Base-by-base conservation (phyloP, 1,140 invertebrate genomes). In the Coelopa frigida region DNA sequence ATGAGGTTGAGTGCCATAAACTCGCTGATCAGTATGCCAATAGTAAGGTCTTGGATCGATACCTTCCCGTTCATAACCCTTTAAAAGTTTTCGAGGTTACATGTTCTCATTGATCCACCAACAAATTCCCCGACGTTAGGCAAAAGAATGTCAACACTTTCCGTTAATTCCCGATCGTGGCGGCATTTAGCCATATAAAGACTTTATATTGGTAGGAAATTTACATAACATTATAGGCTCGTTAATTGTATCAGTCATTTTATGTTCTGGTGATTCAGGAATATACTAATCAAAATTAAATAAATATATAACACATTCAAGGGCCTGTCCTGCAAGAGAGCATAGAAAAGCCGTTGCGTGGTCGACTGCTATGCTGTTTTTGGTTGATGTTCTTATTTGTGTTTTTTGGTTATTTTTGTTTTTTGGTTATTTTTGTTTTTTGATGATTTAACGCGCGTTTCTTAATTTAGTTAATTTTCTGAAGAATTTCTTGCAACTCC, bases 51-150 rank as follows among this genome's bases (percentile, higher is more conserved):
- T 78, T 0, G 94, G 83, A 72, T 98, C 93, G 56, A 99, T 95
- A 12, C 82, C 83, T 57, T 89, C 90, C 18, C 81, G 75, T 54
- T 85, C 79, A 68, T 95, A 99, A 1, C 85, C 94, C 58, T 84
- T 84, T 36, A 94, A 52, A 12, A 99, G 70, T 66, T 98, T 8
- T 95, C 82, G 45, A 82, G 73, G 57, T 98, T 78, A 77, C 81
- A 87, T 49, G 92, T 95, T 86, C 97, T 96, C 95, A 99, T 99
- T 1, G 95, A 99, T 0, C 97, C 97, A n/a, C 97, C 97, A 37
- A 99, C 85, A 60, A 99, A 98, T 76, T 99, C 97, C 2, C 96
- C 97, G 17, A 99, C 97, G 64, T 89, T 90, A 1, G 96, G 96
- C 73, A 99, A 78, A 35, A 99, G 72, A 8, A 99, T 81, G 73